Conservation (phyloP, 1,140 invertebrate species). For the Hypsibius dujardini region DNA sequence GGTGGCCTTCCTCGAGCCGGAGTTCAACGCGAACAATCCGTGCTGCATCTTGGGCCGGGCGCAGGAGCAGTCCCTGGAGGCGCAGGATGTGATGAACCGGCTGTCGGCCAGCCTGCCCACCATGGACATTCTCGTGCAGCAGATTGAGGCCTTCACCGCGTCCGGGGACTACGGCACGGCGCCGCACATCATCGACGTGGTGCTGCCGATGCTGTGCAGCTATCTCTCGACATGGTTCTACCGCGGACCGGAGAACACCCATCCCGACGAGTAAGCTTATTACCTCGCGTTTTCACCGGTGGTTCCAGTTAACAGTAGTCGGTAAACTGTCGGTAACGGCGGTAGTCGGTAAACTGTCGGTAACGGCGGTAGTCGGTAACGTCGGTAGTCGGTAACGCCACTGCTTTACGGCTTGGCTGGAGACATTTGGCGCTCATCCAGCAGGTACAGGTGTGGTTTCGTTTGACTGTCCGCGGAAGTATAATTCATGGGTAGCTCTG, state of each 20-base stretch:
- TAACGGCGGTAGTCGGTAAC: no score
- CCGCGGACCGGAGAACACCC: conserved; percentile 84
- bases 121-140: conserved; percentile 66
- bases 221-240: conserved; percentile 62
- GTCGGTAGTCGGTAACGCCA: no score
- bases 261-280: conserved; percentile 54
- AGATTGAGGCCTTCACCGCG: conserved; percentile 87
- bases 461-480: no score
- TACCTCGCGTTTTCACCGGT: no score
- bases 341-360: no score
- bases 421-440: no score
- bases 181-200: conserved; percentile 90
- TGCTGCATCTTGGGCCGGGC: conserved; percentile 81
- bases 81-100: conserved; percentile 87
- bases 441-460: no score
- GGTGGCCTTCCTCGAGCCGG: conserved; percentile 89
- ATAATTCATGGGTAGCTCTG: no score
- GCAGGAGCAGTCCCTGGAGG: conserved; percentile 85
- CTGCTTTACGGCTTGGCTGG: no score
- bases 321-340: no score
- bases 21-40: conserved; percentile 91
- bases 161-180: conserved; percentile 76
- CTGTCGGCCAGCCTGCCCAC: conserved; percentile 87
- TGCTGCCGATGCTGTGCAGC: conserved; percentile 78
- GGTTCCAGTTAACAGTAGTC: no score